Base-by-base conservation (phyloP, 2,113 vertebrate species). In the Nestor notabilis region DNA sequence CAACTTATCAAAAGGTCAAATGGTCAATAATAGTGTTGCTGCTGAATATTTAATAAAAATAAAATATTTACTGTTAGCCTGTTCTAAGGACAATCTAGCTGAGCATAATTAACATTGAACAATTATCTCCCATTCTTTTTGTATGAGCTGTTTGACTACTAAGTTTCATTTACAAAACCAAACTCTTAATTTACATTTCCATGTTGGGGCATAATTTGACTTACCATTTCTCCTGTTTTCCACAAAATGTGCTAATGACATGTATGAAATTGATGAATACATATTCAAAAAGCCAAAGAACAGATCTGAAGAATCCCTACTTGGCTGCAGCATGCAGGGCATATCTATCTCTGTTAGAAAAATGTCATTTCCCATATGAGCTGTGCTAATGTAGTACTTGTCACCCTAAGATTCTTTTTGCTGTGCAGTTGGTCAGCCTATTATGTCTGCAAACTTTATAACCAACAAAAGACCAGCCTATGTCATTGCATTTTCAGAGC, bases 361-460 rank as follows among this genome's bases (percentile, higher is more conserved):
- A 94, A 95, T 88, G 78, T 93, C 79, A 90, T 95, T 91, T 95
- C 94, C 89, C 90, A 79, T 92, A 93, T 75, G 89, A 96, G 72
- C 64, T 71, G 69, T 84, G 94, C 83, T 93, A 91, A 96, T 94
- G 82, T 83, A 87, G 63, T 90, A 58, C 78, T 94, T 94, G 90
- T 81, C 81, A 95, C 75, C 43, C 53, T 63, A 90, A 89, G 24
- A 13, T 77, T 37, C 69, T 71, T 88, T 88, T 79, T 91, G 37
- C 66, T 92, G 77, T 96, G 74, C 88, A 94, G 58, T 95, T 91
- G 90, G 75, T 93, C 91, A 97, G 72, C 61, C 24, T 83, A 50
- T 68, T 94, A 83, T 71, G 83, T 70, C 92, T 92, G 72, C 81
- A 93, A 63, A 81, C 31, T 60, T 88, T 24, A 17, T 44, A 85